Percentiles rank a stretch among this genome's conserved stretches.
phyloP scores from a whole-genome alignment of 2,888 invertebrate genomes.

The Pyrrhia umbra region DNA sequence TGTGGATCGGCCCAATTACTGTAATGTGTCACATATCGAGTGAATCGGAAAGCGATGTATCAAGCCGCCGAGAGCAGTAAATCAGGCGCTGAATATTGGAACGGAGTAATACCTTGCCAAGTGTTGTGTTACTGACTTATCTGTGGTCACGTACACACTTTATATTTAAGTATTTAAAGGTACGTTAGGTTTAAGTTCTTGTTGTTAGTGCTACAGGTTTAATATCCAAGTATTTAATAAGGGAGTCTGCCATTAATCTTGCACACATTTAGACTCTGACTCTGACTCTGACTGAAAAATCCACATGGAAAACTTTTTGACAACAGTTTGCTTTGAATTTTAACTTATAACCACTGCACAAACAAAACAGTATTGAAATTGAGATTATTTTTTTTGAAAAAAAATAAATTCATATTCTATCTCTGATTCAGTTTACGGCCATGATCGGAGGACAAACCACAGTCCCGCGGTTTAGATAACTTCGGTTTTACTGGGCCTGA shows the following conservation, averaged over 20 bases:
- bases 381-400: too few relatives aligned
- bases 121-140: conserved; percentile 26
- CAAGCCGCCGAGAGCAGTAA: conserved; percentile 57
- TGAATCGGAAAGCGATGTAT: conserved; percentile 62
- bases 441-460: not conserved
- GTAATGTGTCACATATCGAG: conserved; percentile 70
- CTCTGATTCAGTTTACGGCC: not conserved
- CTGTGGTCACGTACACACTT: conserved; percentile 11
- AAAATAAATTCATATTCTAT: not conserved
- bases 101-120: conserved; percentile 43
- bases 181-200: not conserved
- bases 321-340: too few relatives aligned
- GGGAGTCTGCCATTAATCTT: too few relatives aligned
- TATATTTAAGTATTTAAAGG: not conserved
- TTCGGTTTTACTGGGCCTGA: not conserved
- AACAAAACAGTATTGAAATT: too few relatives aligned
- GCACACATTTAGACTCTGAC: too few relatives aligned
- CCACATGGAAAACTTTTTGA: too few relatives aligned
- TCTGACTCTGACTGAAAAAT: too few relatives aligned
- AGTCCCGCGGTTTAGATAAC: not conserved
- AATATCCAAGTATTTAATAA: too few relatives aligned
- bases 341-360: too few relatives aligned
- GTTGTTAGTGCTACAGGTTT: too few relatives aligned
- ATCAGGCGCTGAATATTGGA: conserved; percentile 60
- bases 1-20: conserved; percentile 62